These are phyloP conservation scores for Drosophila baimaii DNA, from an alignment of 1,140 invertebrate genomes.

Conservation along the genomic window DNA sequence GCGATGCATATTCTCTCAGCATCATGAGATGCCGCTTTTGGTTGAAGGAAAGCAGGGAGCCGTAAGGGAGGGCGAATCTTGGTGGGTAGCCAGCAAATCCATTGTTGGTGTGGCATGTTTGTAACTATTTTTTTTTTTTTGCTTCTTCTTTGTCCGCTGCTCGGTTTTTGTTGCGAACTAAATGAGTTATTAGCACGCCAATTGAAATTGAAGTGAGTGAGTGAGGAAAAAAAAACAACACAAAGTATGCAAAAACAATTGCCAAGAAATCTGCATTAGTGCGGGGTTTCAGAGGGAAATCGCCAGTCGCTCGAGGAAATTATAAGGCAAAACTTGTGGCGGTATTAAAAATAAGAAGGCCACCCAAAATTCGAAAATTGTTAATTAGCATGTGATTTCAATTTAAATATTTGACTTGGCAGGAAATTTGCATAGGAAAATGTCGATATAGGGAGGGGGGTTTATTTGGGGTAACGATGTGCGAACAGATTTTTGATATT, in stretches of 20 bases:
- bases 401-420: constrained; percentile 35
- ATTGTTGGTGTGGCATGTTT: constrained; percentile 68
- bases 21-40: constrained; percentile 44
- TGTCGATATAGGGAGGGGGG: not conserved
- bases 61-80: constrained; percentile 34
- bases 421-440: constrained; percentile 2
- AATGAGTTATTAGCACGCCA: constrained; percentile 83
- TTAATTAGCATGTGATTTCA: constrained; percentile 38
- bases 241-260: constrained; percentile 50
- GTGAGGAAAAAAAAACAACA: constrained; percentile 24
- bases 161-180: constrained; percentile 72
- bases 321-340: constrained; percentile 28
- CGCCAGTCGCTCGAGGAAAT: constrained; percentile 45
- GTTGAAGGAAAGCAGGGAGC: constrained; percentile 7
- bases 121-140: constrained; percentile 55
- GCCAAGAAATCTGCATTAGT: constrained; percentile 52
- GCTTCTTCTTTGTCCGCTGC: constrained; percentile 41
- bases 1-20: constrained; percentile 66
- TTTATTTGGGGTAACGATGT: not conserved
- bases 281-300: constrained; percentile 33
- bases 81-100: constrained; percentile 36
- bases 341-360: constrained; percentile 39
- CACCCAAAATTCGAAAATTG: constrained; percentile 42
- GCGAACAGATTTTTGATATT: not conserved
- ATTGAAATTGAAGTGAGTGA: constrained; percentile 72